Evolutionary conservation across 1,140 invertebrate genomes (phyloP), one percentile per base, ranked within the genome.

Genomic region (Eulimnadia texana): DNA sequence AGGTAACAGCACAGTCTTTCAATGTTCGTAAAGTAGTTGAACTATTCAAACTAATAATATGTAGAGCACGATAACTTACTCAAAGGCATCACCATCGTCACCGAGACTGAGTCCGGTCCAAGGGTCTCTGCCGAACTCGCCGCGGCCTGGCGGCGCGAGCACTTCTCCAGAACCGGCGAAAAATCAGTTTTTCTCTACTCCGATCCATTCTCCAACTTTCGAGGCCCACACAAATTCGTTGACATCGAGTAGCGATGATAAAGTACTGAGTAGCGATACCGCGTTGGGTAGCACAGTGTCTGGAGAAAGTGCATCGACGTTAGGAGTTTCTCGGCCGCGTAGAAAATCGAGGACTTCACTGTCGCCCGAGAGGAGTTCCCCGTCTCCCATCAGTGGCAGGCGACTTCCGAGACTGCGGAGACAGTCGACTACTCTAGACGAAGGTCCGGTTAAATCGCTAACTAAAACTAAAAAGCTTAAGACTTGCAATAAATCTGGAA

Each of bases 51-150:
- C n/a, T n/a, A n/a, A n/a, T n/a, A n/a, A n/a, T n/a, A n/a, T n/a
- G n/a, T n/a, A n/a, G n/a, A n/a, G n/a, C 28, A 61, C 51, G 49
- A 27, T 19, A 49, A 33, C 60, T 22, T 20, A 52, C 16, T 33
- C 22, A 9, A 54, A 54, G 22, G 3, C 50, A 0, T 54, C 60
- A 23, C 53, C 60, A 3, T 54, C 60, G 11, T 61, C 60, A 6
- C 60, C 60, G 6, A 50, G 50, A 1, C 52, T 61, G 11, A 61
- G 60, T 27, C 60, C 60, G 19, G 60, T 61, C 24, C 60, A 61
- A 25, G 60, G 60, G 2, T 61, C 60, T 13, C 20, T 61, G 9
- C 60, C 60, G 3, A 54, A 50, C 23, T 61, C 60, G 13, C 60
- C 60, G 2, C 50, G 60, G 13, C 16, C 51, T 25, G 53, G 50